Base-by-base conservation (phyloP, 2,113 vertebrate genomes). In the Egretta garzetta region DNA sequence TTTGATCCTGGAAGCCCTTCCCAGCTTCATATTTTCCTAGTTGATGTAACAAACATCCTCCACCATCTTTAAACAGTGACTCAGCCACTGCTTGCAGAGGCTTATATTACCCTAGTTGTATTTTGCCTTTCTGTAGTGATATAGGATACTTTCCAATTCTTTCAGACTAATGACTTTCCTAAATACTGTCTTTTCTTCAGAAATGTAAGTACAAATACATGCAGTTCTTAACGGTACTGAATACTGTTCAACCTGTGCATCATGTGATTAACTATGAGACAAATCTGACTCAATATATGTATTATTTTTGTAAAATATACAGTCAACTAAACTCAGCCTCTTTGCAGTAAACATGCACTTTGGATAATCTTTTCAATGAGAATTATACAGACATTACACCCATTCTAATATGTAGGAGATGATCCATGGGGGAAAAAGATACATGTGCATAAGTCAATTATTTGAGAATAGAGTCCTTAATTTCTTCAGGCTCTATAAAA, bases 281-380 rank as follows among this genome's bases (percentile, higher is more conserved):
- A 92, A 97, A 92, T 94, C 76, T 9, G 3, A 26, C 22, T 68
- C n/a, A 4, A 75, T 91, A 60, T 67, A 86, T 95, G 52, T 88
- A 72, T 97, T 93, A 92, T 17, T 91, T 96, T 86, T 96, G 79
- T 96, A 87, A 96, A 96, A 94, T 79, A 63, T 52, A 52, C 89
- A 91, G 37, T 92, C 95, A 88, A 75, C 88, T 95, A 85, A 95
- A 92, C 83, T 52, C 72, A 22, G 5, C 58, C 60, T 91, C 95
- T 94, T 21, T 94, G 71, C 52, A 90, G 83, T 88, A 91, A 85
- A 97, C 85, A 87, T 62, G n/a, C 93, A 89, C 96, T 97, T 97
- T 86, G 95, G 80, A 39, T 97, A 97, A 97, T 98, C 96, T 96
- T 95, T 96, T 96, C 96, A 97, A 74, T 94, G 95, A 96, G 83